phyloP scores from a whole-genome alignment of 2,888 invertebrate genomes.

The Saturnia pavonia region DNA sequence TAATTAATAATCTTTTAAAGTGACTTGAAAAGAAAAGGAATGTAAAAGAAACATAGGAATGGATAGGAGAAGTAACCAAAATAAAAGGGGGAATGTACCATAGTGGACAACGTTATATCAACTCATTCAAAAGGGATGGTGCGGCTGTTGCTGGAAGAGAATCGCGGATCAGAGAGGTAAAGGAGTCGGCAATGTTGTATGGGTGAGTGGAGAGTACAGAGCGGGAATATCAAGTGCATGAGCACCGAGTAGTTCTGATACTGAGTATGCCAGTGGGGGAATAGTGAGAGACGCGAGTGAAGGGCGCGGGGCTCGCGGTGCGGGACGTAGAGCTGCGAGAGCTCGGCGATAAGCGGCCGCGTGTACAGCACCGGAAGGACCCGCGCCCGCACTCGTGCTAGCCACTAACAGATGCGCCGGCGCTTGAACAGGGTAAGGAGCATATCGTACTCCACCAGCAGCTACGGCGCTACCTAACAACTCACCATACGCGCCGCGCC shows the following conservation, averaged over 20 bases:
- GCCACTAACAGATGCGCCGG: slow-evolving; percentile 74
- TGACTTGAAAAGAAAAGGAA: slow-evolving; percentile 56
- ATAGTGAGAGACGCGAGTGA: slow-evolving; percentile 66
- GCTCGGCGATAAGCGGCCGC: slow-evolving; percentile 72
- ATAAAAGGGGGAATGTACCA: slow-evolving; percentile 47
- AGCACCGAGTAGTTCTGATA: slow-evolving; percentile 83
- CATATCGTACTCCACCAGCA: slow-evolving; percentile 83
- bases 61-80: slow-evolving; percentile 47
- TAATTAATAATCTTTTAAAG: not conserved
- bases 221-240: slow-evolving; percentile 88
- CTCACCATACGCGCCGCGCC: slow-evolving; percentile 98
- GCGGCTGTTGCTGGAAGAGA: slow-evolving; percentile 76
- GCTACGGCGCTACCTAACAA: slow-evolving; percentile 90
- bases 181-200: slow-evolving; percentile 82
- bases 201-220: slow-evolving; percentile 85
- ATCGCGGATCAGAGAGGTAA: slow-evolving; percentile 79
- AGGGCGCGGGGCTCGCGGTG: slow-evolving; percentile 66
- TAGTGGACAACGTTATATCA: slow-evolving; percentile 23
- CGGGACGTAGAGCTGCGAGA: slow-evolving; percentile 68
- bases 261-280: slow-evolving; percentile 74
- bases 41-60: slow-evolving; percentile 67
- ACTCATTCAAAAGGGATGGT: slow-evolving; percentile 65
- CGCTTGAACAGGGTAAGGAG: slow-evolving; percentile 83
- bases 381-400: slow-evolving; percentile 62
- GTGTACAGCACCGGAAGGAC: slow-evolving; percentile 57